These are phyloP conservation scores for Rafetus swinhoei DNA, from an alignment of 2,113 vertebrate species.

Conservation along the genomic window DNA sequence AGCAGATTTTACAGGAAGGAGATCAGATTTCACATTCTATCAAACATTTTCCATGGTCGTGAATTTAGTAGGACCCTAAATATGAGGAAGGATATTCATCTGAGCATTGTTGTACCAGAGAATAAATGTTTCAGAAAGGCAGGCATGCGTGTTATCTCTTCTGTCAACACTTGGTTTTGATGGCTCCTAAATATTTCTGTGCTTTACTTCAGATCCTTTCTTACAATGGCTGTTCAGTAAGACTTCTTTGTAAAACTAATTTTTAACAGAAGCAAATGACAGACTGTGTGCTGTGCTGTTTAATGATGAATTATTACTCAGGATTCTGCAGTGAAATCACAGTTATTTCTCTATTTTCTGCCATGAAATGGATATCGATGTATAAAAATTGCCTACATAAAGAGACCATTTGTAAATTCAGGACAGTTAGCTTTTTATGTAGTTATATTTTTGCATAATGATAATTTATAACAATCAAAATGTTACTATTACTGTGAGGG, in stretches of 20 bases:
- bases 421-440: background rate
- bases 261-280: background rate
- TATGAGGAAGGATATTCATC: background rate
- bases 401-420: background rate
- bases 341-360: background rate
- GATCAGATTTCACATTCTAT: no score
- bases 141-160: fast-evolving
- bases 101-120: background rate
- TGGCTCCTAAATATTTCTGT: background rate
- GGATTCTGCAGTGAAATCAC: background rate
- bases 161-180: background rate
- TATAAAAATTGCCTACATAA: background rate
- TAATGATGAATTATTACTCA: background rate
- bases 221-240: background rate
- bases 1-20: no score
- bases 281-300: background rate
- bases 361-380: background rate
- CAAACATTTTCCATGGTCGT: no score
- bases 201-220: background rate
- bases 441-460: background rate
- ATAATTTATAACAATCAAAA: background rate
- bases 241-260: background rate
- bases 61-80: background rate
- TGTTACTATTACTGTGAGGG: background rate
- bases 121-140: background rate